Percentiles rank a stretch among this genome's conserved stretches.
These are phyloP conservation scores for Netta rufina DNA, from an alignment of 2,797 vertebrate species.

Conservation along the genomic window DNA sequence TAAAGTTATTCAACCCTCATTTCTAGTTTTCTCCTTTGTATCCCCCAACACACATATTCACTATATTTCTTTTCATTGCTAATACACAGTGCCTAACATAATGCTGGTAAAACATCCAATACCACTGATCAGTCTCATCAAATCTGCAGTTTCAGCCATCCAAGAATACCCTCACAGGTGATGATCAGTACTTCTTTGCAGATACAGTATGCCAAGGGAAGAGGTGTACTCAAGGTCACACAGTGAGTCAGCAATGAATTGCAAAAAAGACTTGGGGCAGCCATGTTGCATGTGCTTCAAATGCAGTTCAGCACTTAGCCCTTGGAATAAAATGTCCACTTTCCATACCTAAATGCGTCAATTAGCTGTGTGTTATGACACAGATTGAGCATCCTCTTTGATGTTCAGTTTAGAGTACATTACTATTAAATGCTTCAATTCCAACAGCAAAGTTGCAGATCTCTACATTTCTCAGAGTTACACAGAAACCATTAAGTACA, in stretches of 20 bases:
- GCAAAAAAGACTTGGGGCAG: not conserved
- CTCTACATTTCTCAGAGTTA: not conserved
- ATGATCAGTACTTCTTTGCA: not conserved
- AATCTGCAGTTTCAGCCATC: not conserved
- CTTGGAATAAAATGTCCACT: accelerated
- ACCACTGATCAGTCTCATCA: not conserved
- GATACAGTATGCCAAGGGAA: not conserved
- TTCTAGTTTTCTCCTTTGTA: not conserved
- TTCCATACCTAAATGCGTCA: not conserved
- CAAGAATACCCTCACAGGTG: not conserved
- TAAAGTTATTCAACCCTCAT: not conserved
- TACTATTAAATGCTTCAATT: not conserved
- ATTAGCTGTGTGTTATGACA: not conserved
- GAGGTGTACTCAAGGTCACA: not conserved
- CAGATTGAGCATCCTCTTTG: not conserved
- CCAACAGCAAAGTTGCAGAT: not conserved
- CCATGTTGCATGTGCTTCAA: accelerated
- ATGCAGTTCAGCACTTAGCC: not conserved
- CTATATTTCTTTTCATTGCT: not conserved
- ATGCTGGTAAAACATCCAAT: not conserved
- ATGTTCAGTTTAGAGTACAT: not conserved
- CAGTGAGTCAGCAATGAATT: slow-evolving; percentile 19
- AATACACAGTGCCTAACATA: accelerated
- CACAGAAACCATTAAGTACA: not conserved
- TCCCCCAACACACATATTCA: accelerated